These are phyloP conservation scores for Cynopterus brachyotis DNA, from an alignment of 2,113 vertebrate genomes.

Conservation along the genomic window DNA sequence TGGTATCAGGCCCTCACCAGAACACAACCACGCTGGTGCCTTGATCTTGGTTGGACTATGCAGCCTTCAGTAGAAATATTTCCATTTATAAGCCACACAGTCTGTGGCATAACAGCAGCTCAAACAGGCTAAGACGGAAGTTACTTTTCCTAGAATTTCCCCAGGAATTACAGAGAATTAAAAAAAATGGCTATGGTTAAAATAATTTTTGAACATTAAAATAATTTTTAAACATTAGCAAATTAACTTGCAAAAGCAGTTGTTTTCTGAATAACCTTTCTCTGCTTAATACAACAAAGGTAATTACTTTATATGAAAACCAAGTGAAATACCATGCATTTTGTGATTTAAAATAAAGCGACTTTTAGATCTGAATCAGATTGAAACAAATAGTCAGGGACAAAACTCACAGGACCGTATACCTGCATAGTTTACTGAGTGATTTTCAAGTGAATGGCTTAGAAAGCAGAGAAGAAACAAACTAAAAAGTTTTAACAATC, in stretches of 20 bases:
- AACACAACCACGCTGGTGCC: neutral
- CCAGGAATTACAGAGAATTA: neutral
- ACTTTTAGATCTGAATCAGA: neutral
- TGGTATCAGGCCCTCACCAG: neutral
- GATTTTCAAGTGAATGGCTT: neutral
- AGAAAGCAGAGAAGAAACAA: neutral
- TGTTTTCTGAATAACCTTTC: constrained; percentile 25
- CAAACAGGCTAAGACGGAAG: neutral
- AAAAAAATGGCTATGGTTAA: neutral
- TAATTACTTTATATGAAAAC: neutral
- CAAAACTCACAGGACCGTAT: neutral
- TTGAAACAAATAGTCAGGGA: neutral
- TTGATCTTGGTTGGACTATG: neutral
- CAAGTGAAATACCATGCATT: constrained; percentile 12
- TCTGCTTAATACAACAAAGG: neutral
- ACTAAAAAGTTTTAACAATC: neutral
- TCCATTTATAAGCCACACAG: neutral
- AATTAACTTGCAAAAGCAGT: constrained; percentile 1
- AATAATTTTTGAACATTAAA: neutral
- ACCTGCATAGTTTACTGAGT: neutral
- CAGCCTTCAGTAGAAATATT: neutral
- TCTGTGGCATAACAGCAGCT: neutral
- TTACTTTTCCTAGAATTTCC: neutral
- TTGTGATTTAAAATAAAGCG: constrained; percentile 6
- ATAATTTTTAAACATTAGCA: neutral